Evolutionary conservation across 30 jellyfish, hydroid and myxozoan genomes (phyloP).

Genomic region (Nemopilema nomurai): DNA sequence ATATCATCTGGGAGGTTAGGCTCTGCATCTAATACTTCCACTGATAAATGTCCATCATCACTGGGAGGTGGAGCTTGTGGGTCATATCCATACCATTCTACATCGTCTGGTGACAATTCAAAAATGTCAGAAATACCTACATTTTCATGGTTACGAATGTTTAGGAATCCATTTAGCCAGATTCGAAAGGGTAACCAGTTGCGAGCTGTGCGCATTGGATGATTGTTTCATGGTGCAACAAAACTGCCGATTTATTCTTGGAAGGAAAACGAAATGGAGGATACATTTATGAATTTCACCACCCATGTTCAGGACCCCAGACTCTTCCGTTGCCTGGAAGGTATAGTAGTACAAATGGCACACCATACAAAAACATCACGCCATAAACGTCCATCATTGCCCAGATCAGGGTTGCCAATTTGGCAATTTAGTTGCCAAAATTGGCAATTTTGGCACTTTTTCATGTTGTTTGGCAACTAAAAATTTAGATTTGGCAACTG

Average conservation of each 20-base stretch:
- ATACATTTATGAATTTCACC: constrained; percentile 42
- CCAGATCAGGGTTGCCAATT: too few species aligned
- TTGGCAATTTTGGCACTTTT: too few species aligned
- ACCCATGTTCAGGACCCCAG: constrained; percentile 24
- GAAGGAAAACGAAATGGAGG: constrained; percentile 41
- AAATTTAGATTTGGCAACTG: too few species aligned
- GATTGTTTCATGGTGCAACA: constrained; percentile 53
- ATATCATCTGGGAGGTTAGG: constrained; percentile 25
- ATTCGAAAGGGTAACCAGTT: constrained; percentile 53
- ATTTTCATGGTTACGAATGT: constrained; percentile 30
- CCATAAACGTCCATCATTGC: constrained; percentile 41
- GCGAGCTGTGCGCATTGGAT: constrained; percentile 48
- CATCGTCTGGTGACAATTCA: constrained; percentile 9
- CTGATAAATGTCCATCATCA: constrained; percentile 33
- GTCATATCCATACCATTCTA: constrained; percentile 50
- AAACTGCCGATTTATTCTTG: constrained; percentile 44
- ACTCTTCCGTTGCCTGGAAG: constrained; percentile 51
- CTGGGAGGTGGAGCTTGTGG: constrained; percentile 34
- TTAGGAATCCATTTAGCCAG: constrained; percentile 45
- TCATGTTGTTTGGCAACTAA: too few species aligned
- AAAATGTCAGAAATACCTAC: constrained; percentile 17
- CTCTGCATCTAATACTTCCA: constrained; percentile 38
- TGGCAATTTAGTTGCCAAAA: too few species aligned
- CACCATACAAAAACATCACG: constrained; percentile 46
- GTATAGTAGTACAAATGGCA: constrained; percentile 41